Evolutionary conservation across 35 echinoderm and acorn worm genomes (phyloP).

Genomic region (Lytechinus variegatus): DNA sequence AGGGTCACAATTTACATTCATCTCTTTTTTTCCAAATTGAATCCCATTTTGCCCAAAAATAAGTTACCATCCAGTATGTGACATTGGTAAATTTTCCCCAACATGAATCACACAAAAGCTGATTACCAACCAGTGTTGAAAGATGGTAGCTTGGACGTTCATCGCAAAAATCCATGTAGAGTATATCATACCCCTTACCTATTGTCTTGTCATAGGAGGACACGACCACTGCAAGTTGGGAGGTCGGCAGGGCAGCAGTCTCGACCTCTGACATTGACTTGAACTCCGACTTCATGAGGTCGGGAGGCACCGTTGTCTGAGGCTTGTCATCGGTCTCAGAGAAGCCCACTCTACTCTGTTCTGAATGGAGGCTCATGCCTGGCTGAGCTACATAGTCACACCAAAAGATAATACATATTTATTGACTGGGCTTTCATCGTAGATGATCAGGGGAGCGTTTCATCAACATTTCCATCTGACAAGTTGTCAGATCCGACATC

Average conservation of each 20-base stretch:
- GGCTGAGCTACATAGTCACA: not conserved
- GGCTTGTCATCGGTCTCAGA: constrained; percentile 89
- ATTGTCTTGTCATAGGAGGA: constrained; percentile 97
- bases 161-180: not conserved
- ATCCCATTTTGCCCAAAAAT: too few species aligned
- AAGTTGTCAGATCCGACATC: too few species aligned
- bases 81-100: too few species aligned
- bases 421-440: not conserved
- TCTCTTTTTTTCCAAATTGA: too few species aligned
- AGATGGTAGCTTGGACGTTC: not conserved
- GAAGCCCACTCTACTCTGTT: constrained; percentile 87
- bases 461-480: too few species aligned
- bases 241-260: constrained; percentile 85
- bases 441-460: not conserved
- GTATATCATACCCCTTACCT: constrained; percentile 42
- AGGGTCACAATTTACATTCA: too few species aligned
- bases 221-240: constrained; percentile 86
- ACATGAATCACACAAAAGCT: too few species aligned
- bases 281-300: constrained; percentile 77
- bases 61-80: too few species aligned
- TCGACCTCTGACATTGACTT: constrained; percentile 73
- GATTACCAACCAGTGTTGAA: too few species aligned
- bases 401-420: not conserved
- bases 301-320: constrained; percentile 81
- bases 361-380: constrained; percentile 15